Conservation (phyloP, 2,888 invertebrate species). For the Caenorhabditis sulstoni region DNA sequence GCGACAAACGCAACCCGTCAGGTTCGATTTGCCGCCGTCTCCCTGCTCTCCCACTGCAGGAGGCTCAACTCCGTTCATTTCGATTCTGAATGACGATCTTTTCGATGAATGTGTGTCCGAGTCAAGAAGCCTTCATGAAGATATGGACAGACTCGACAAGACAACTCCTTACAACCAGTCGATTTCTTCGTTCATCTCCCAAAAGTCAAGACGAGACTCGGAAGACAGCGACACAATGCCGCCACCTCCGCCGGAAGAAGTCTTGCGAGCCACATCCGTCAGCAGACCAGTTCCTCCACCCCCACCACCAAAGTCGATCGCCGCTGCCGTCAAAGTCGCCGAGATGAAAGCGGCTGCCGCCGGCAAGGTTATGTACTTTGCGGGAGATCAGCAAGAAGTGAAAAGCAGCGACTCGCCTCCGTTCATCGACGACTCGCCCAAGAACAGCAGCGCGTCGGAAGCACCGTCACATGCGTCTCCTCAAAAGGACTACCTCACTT, state of each 20-base stretch:
- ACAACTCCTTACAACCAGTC: slow-evolving; percentile 56
- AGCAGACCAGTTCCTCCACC: slow-evolving; percentile 64
- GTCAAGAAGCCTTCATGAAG: slow-evolving; percentile 71
- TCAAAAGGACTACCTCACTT: slow-evolving; percentile 55
- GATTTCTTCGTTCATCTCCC: slow-evolving; percentile 58
- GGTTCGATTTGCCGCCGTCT: slow-evolving; percentile 69
- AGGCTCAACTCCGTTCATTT: slow-evolving; percentile 69
- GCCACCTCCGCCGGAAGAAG: slow-evolving; percentile 72
- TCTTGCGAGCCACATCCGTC: slow-evolving; percentile 25
- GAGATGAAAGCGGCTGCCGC: slow-evolving; percentile 55
- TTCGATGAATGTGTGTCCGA: slow-evolving; percentile 72
- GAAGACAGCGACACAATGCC: slow-evolving; percentile 68
- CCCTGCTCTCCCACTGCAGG: slow-evolving; percentile 62
- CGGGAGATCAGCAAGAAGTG: slow-evolving; percentile 15
- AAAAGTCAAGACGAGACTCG: slow-evolving; percentile 57
- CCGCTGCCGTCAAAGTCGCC: slow-evolving; percentile 62
- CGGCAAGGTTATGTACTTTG: slow-evolving; percentile 34
- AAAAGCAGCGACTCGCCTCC: slow-evolving; percentile 66
- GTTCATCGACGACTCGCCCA: slow-evolving; percentile 74
- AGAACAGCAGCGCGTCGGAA: slow-evolving; percentile 58
- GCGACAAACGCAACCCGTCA: slow-evolving; percentile 80
- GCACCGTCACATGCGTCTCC: slow-evolving; percentile 30
- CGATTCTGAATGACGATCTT: slow-evolving; percentile 68
- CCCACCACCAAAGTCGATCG: slow-evolving; percentile 69
- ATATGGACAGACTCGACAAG: slow-evolving; percentile 71